These are phyloP conservation scores for Patella depressa DNA, from an alignment of 2,888 invertebrate genomes.

Conservation along the genomic window DNA sequence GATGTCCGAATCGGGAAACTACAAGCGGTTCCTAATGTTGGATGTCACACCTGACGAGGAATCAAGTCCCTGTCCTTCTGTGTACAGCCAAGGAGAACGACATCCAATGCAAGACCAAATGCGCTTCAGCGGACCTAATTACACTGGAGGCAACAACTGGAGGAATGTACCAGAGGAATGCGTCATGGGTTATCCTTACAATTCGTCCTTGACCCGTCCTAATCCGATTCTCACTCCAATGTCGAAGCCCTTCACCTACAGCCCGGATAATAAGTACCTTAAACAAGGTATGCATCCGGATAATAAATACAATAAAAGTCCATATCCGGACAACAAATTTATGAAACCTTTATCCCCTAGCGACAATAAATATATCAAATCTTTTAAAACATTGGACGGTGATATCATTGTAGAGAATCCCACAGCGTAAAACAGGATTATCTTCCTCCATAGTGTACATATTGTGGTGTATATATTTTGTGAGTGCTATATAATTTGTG, in stretches of 20 bases:
- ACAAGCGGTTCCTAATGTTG: constrained; percentile 47
- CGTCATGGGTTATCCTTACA: constrained; percentile 35
- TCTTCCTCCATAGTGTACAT: no score
- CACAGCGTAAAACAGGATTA: background rate
- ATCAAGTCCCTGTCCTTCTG: constrained; percentile 34
- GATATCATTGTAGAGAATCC: constrained; percentile 11
- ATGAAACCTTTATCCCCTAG: background rate
- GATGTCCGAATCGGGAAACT: constrained; percentile 49
- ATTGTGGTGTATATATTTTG: no score
- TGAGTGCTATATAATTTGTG: no score
- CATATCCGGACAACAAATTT: background rate
- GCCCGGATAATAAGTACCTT: constrained; percentile 18
- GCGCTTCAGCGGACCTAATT: constrained; percentile 12
- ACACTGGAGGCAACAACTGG: constrained; percentile 14
- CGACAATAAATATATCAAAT: background rate
- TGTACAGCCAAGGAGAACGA: constrained; percentile 20
- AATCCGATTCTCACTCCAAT: constrained; percentile 33
- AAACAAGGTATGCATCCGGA: constrained; percentile 1
- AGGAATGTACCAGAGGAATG: constrained; percentile 29
- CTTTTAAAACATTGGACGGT: constrained; percentile 14
- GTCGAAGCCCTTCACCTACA: constrained; percentile 36
- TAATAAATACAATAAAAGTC: background rate
- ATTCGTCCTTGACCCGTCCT: constrained; percentile 35
- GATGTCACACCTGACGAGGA: constrained; percentile 49
- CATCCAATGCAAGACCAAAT: constrained; percentile 14